These are phyloP conservation scores for Cephus rjabovi DNA, from an alignment of 2,888 invertebrate species.

Conservation along the genomic window DNA sequence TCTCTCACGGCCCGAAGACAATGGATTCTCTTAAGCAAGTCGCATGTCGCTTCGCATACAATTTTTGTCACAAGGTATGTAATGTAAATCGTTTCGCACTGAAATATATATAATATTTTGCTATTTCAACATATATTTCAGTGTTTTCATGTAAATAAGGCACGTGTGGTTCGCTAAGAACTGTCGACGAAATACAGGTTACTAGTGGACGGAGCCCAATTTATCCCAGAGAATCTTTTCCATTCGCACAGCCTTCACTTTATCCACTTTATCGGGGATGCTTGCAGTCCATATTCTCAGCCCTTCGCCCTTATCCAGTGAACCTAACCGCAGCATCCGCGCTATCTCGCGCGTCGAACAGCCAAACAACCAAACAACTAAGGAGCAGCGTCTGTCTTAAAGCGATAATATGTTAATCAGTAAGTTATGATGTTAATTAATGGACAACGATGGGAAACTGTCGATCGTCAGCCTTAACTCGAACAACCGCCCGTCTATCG, in stretches of 20 bases:
- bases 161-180: background rate
- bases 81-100: background rate
- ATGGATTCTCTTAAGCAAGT: background rate
- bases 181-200: background rate
- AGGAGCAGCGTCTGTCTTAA: slow-evolving; percentile 40
- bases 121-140: background rate
- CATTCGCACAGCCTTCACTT: background rate
- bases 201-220: background rate
- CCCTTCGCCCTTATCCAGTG: background rate
- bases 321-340: background rate
- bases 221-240: background rate
- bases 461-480: slow-evolving; percentile 42
- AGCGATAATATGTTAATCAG: slow-evolving; percentile 59
- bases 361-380: background rate
- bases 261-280: background rate
- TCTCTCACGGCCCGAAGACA: background rate
- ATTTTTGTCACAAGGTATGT: too few species aligned
- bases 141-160: background rate
- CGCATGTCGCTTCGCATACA: background rate
- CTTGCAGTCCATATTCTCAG: background rate
- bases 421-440: slow-evolving; percentile 55
- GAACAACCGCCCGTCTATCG: slow-evolving; percentile 24
- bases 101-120: background rate
- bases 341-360: background rate
- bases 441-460: slow-evolving; percentile 33